Conservation (phyloP, 2,113 vertebrate genomes). For the Ameiurus melas region DNA sequence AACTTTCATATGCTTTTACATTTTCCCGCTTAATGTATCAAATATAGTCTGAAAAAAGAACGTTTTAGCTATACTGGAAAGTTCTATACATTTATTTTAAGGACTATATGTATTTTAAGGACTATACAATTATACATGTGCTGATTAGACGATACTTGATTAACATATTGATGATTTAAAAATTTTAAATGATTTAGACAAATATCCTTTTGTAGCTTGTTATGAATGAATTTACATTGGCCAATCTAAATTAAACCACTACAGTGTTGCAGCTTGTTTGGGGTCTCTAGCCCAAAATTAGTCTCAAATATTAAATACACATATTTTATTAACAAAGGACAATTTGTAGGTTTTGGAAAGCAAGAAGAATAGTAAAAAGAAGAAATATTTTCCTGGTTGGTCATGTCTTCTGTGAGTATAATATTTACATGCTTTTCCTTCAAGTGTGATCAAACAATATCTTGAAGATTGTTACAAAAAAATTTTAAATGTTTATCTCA, state of each 20-base stretch:
- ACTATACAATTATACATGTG: not conserved
- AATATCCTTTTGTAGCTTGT: not conserved
- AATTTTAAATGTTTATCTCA: not conserved
- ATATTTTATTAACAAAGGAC: not conserved
- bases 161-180: not conserved
- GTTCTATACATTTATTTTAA: too few relatives aligned
- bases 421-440: not conserved
- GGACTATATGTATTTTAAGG: too few relatives aligned
- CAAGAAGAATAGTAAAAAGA: not conserved
- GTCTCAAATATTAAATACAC: not conserved
- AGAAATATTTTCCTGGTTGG: not conserved
- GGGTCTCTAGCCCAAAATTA: not conserved
- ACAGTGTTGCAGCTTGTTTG: not conserved
- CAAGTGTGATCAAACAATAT: not conserved
- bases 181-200: not conserved
- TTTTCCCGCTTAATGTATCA: not conserved
- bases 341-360: not conserved
- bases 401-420: not conserved
- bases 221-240: not conserved
- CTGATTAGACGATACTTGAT: not conserved
- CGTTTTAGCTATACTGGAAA: not conserved
- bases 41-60: not conserved
- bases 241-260: not conserved
- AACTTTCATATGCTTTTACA: too few relatives aligned
- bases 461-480: not conserved